phyloP scores from a whole-genome alignment of 2,113 vertebrate species.

The Saccopteryx leptura region DNA sequence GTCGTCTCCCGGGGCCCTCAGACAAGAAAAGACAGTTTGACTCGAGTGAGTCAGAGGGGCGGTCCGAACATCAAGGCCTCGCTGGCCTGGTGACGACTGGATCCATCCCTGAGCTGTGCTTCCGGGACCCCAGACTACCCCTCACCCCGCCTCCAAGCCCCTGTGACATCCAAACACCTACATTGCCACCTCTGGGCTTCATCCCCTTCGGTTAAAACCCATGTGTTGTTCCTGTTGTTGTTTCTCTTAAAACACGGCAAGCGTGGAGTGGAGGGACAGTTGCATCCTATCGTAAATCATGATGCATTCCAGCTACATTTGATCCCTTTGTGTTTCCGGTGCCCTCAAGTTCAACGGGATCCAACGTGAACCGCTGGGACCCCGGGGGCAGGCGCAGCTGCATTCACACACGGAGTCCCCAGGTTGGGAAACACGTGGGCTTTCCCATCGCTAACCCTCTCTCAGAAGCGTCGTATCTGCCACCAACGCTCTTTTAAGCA shows the following conservation, averaged over 20 bases:
- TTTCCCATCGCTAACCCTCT: not conserved
- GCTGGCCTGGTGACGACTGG: too few relatives aligned
- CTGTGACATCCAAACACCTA: not conserved
- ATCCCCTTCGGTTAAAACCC: not conserved
- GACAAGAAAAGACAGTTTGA: not conserved
- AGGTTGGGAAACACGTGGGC: not conserved
- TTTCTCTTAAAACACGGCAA: not conserved
- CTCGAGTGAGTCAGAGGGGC: not conserved
- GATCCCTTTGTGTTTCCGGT: not conserved
- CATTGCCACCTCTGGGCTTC: not conserved
- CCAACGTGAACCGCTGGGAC: not conserved
- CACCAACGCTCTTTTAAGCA: too few relatives aligned
- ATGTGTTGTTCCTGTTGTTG: not conserved
- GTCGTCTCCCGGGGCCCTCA: too few relatives aligned
- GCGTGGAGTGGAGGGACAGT: not conserved
- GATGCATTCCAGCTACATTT: too few relatives aligned
- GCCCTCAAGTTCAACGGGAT: not conserved
- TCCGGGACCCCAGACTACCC: not conserved
- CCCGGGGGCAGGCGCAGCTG: too few relatives aligned
- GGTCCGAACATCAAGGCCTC: not conserved
- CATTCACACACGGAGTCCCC: not conserved
- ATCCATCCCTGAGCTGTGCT: accelerated
- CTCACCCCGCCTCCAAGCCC: not conserved
- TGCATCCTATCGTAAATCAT: not conserved
- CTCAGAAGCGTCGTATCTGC: not conserved